Percentiles rank a stretch among this genome's conserved stretches.
These are phyloP conservation scores for Alsophila aescularia DNA, from an alignment of 2,888 invertebrate genomes.

Conservation along the genomic window DNA sequence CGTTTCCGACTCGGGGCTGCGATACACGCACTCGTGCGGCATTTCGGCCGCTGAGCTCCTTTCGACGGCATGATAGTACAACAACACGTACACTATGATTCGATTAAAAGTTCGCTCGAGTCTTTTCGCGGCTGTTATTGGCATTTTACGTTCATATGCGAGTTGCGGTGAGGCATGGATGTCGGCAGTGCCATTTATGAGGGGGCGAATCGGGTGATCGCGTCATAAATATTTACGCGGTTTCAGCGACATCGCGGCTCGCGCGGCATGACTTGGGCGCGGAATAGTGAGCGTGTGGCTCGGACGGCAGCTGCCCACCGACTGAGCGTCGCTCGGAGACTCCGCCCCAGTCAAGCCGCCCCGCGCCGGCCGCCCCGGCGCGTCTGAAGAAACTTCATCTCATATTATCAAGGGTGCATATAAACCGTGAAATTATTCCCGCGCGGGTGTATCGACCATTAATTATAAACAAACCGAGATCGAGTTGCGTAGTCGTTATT, in stretches of 20 bases:
- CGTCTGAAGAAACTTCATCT: constrained; percentile 79
- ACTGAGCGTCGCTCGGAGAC: constrained; percentile 70
- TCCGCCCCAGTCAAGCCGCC: constrained; percentile 77
- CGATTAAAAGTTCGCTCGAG: constrained; percentile 79
- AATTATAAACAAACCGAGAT: constrained; percentile 73
- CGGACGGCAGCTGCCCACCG: constrained; percentile 80
- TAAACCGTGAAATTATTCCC: constrained; percentile 78
- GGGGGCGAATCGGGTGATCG: constrained; percentile 68
- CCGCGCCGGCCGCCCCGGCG: constrained; percentile 71
- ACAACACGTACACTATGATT: constrained; percentile 81
- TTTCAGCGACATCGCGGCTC: constrained; percentile 74
- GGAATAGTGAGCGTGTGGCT: constrained; percentile 56
- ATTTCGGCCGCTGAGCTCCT: constrained; percentile 73
- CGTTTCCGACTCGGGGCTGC: constrained; percentile 83
- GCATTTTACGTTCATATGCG: constrained; percentile 77
- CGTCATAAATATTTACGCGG: constrained; percentile 80
- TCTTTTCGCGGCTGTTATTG: constrained; percentile 77
- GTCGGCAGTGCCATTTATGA: constrained; percentile 78
- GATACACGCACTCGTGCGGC: constrained; percentile 90
- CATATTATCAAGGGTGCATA: constrained; percentile 81
- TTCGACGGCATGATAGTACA: constrained; percentile 75
- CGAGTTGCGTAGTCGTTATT: constrained; percentile 52
- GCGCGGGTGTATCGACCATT: constrained; percentile 71
- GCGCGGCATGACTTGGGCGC: constrained; percentile 67
- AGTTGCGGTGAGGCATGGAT: constrained; percentile 65